Percentiles rank a stretch among this genome's conserved stretches.
phyloP scores from a whole-genome alignment of 2,113 vertebrate genomes.

The Phalacrocorax aristotelis region DNA sequence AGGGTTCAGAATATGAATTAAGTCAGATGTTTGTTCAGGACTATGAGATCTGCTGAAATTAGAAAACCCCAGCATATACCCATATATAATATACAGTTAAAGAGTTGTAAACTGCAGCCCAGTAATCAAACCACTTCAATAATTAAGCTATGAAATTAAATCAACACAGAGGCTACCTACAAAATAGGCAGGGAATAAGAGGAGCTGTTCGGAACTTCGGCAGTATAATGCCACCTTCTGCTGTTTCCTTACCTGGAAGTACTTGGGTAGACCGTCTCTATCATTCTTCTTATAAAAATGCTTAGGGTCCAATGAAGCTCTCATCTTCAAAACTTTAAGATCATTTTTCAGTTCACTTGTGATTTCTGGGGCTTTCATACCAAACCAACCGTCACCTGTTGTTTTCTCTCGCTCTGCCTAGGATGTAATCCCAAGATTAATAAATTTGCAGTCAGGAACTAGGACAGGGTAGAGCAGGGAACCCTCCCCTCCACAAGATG shows the following conservation, averaged over 20 bases:
- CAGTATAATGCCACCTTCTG: background rate
- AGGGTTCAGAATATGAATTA: background rate
- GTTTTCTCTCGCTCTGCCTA: constrained; percentile 88
- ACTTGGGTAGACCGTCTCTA: constrained; percentile 91
- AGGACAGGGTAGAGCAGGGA: background rate
- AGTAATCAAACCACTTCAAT: background rate
- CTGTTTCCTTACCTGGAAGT: constrained; percentile 86
- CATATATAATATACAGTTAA: background rate
- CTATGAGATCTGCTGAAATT: background rate
- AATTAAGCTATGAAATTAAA: background rate
- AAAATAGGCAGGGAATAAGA: background rate
- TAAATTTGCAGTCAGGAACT: background rate
- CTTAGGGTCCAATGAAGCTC: constrained; percentile 89
- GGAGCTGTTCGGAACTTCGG: background rate
- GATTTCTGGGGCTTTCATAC: constrained; percentile 95
- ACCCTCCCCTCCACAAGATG: background rate
- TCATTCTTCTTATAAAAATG: constrained; percentile 98
- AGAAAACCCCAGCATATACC: background rate
- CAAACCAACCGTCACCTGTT: constrained; percentile 91
- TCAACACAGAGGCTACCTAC: background rate
- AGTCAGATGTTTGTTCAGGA: background rate
- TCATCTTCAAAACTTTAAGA: constrained; percentile 90
- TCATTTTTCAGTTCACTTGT: constrained; percentile 89
- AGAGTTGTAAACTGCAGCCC: background rate
- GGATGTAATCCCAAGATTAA: constrained; percentile 36